phyloP scores from a whole-genome alignment of 2,113 vertebrate species.

The Tetrax tetrax region DNA sequence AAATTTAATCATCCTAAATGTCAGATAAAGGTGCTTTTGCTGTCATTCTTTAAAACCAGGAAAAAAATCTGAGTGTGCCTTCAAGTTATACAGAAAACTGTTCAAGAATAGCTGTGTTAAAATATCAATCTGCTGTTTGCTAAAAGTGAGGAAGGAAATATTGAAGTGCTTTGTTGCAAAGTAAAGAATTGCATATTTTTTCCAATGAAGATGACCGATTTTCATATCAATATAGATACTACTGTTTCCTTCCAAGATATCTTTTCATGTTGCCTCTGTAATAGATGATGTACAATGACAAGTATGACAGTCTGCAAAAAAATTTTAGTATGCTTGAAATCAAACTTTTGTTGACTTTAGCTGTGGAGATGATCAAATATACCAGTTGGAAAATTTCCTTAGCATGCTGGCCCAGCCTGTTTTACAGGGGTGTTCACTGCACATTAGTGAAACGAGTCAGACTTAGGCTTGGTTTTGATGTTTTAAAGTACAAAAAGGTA shows the following conservation, averaged over 20 bases:
- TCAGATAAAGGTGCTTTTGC: constrained; percentile 86
- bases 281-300: neutral
- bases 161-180: constrained; percentile 12
- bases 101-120: constrained; percentile 71
- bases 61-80: constrained; percentile 49
- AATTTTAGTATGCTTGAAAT: neutral
- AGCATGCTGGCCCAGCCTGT: neutral
- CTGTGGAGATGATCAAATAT: neutral
- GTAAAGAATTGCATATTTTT: constrained; percentile 15
- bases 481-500: neutral
- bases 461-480: neutral
- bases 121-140: constrained; percentile 62
- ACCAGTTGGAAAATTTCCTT: neutral
- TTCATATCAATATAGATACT: constrained; percentile 9
- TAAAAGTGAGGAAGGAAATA: constrained; percentile 37
- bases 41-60: constrained; percentile 84
- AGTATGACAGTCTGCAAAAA: neutral
- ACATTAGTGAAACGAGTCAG: neutral
- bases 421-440: neutral
- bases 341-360: neutral
- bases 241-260: neutral
- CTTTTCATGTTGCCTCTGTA: neutral
- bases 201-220: neutral
- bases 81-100: constrained; percentile 80
- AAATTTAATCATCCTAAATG: constrained; percentile 90